Conservation (phyloP, 2,888 invertebrate species). For the Thymelicus acteon region DNA sequence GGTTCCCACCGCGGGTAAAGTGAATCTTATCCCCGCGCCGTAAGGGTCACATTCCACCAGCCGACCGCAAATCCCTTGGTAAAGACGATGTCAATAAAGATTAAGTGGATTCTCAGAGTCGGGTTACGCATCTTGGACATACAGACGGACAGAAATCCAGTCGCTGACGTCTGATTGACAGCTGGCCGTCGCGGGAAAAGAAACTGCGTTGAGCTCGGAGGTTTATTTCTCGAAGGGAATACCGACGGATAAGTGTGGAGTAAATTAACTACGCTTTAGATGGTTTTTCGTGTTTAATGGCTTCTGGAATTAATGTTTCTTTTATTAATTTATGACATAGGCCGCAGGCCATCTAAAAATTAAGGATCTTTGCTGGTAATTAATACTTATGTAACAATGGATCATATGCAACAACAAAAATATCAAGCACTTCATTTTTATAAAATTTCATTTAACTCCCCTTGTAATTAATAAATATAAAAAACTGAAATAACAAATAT, state of each 20-base stretch:
- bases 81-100: constrained; percentile 56
- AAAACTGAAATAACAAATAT: no score
- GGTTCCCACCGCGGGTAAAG: constrained; percentile 19
- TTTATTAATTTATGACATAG: neutral
- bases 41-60: constrained; percentile 42
- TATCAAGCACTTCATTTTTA: no score
- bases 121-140: constrained; percentile 53
- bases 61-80: neutral
- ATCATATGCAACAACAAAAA: no score
- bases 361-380: no score
- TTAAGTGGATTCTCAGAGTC: constrained; percentile 55
- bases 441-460: no score
- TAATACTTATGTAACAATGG: no score
- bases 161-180: constrained; percentile 54
- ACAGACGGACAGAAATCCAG: constrained; percentile 51
- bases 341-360: no score
- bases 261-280: constrained; percentile 4
- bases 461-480: no score
- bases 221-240: constrained; percentile 30
- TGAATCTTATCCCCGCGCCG: constrained; percentile 34
- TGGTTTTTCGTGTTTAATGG: neutral
- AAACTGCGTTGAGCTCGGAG: constrained; percentile 27
- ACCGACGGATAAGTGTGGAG: constrained; percentile 8
- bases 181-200: constrained; percentile 36
- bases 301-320: neutral